Evolutionary conservation across 2,888 invertebrate genomes (phyloP).

Genomic region (Dioctria linearis): DNA sequence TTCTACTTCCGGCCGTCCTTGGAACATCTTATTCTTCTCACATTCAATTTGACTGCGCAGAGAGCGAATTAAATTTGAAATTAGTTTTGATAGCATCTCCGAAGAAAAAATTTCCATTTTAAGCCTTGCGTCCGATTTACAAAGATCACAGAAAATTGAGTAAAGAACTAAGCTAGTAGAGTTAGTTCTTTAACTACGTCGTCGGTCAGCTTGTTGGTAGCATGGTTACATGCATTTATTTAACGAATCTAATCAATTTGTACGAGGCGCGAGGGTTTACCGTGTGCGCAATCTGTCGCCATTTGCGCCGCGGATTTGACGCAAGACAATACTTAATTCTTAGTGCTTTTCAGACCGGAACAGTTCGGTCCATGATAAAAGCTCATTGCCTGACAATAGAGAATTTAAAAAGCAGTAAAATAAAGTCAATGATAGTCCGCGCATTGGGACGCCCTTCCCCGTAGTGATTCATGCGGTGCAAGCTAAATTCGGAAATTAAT

Average conservation of each 20-base stretch:
- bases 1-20: slow-evolving; percentile 5
- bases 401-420: neutral
- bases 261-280: neutral
- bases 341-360: slow-evolving; percentile 46
- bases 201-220: neutral
- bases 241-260: slow-evolving; percentile 25
- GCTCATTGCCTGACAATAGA: neutral
- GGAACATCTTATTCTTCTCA: slow-evolving; percentile 25
- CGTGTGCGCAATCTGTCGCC: slow-evolving; percentile 1
- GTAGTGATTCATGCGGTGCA: neutral
- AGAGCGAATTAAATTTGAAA: slow-evolving; percentile 43
- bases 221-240: neutral
- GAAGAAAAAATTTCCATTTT: slow-evolving; percentile 1
- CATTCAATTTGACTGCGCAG: slow-evolving; percentile 9
- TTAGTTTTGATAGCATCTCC: slow-evolving; percentile 29
- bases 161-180: neutral
- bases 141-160: slow-evolving; percentile 19
- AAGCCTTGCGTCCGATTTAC: neutral
- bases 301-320: neutral
- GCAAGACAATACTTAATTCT: slow-evolving; percentile 44
- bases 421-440: neutral
- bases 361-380: slow-evolving; percentile 22
- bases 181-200: neutral
- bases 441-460: neutral
- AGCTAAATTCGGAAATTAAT: slow-evolving; percentile 23